Evolutionary conservation across 1,140 invertebrate genomes (phyloP), one percentile per base, ranked within the genome.

Genomic region (Drosophila hydei): DNA sequence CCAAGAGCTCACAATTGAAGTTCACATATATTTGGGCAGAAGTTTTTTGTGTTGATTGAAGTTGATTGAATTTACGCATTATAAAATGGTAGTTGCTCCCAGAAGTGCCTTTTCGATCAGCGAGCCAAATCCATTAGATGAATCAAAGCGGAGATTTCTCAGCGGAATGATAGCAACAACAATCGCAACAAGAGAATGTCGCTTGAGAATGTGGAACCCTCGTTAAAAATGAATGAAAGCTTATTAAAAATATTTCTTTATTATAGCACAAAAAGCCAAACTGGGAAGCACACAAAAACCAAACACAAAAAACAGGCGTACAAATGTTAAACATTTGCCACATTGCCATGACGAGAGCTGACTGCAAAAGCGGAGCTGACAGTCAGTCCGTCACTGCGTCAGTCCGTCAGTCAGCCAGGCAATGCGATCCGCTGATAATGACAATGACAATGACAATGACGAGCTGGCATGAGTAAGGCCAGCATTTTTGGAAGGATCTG

Each of bases 241-340:
- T 87, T 87, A 89, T 87, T 87, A 87, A 83, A 87, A 87, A 87
- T 87, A 87, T 87, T 87, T 87, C 83, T 83, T 87, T 83, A 87
- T 88, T 87, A 83, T 88, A 65, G 64, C 43, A 21, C 55, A 70
- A 76, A 77, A 75, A 63, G 9, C 30, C 51, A 58, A 38, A 45
- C 30, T 55, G 18, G 42, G 68, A 64, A 45, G 45, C 9, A 61
- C 40, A 70, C 47, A 42, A 59, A 50, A 43, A 58, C 55, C 14
- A 52, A 77, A 65, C 63, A 69, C 64, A 59, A 65, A 87, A 85
- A 85, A 85, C 81, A 87, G 77, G 81, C 80, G 80, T 87, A 85
- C 81, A 85, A 85, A 87, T 85, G 80, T 85, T 85, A 81, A 85
- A 85, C 80, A 85, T 85, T 85, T 85, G 80, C 80, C 80, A 85